These are phyloP conservation scores for Cryptoprocta ferox DNA, from an alignment of 2,797 vertebrate genomes.

Conservation along the genomic window DNA sequence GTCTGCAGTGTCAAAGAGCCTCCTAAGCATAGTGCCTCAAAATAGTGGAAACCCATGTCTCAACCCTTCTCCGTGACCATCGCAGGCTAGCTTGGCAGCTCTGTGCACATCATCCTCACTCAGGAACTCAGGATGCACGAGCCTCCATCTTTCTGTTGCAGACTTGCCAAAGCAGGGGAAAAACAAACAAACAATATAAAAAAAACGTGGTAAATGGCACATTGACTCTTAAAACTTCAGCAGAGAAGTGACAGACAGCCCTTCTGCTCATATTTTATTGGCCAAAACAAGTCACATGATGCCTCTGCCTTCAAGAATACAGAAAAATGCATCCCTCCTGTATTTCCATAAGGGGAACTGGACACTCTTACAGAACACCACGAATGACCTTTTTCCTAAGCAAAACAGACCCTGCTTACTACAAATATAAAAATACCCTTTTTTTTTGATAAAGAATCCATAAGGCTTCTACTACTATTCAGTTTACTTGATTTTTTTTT, in stretches of 20 bases:
- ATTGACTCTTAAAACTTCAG: not conserved
- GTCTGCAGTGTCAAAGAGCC: not conserved
- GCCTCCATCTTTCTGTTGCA: not conserved
- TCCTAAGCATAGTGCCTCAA: not conserved
- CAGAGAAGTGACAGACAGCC: not conserved
- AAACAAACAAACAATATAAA: not conserved
- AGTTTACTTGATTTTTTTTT: not conserved
- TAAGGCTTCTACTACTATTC: not conserved
- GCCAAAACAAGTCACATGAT: not conserved
- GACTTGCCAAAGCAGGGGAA: not conserved
- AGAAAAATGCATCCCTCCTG: not conserved
- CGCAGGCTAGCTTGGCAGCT: too few relatives aligned
- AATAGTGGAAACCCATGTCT: not conserved
- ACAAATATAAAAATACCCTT: not conserved
- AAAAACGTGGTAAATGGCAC: not conserved
- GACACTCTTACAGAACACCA: not conserved
- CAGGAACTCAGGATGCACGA: rapidly evolving
- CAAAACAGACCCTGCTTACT: not conserved
- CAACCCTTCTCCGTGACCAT: not conserved
- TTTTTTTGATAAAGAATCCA: not conserved
- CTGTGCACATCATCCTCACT: not conserved
- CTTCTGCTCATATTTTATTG: not conserved
- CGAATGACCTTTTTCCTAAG: not conserved
- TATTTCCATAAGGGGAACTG: not conserved
- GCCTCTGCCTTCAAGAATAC: not conserved